These are phyloP conservation scores for Apodemia mormo DNA, from an alignment of 2,888 invertebrate genomes.

Conservation along the genomic window DNA sequence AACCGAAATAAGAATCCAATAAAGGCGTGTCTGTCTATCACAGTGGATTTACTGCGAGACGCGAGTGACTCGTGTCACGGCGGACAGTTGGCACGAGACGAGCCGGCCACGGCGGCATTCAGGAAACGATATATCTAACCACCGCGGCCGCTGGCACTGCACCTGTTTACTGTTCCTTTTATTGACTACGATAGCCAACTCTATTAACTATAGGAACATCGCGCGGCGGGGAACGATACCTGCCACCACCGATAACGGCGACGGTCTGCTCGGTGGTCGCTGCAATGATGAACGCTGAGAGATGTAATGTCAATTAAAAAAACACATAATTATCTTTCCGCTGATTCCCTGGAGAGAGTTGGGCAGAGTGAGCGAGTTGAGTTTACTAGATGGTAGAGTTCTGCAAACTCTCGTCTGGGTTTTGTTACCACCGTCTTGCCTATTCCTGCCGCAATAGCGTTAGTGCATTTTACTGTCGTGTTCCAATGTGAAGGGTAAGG, in stretches of 20 bases:
- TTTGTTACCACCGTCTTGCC: too few relatives aligned
- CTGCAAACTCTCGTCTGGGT: too few relatives aligned
- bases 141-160: background rate
- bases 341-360: too few relatives aligned
- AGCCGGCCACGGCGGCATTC: background rate
- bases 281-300: too few relatives aligned
- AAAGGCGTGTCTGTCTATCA: slow-evolving; percentile 18
- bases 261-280: background rate
- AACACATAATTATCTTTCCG: too few relatives aligned
- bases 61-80: slow-evolving; percentile 12
- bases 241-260: background rate
- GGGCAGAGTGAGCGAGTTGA: too few relatives aligned
- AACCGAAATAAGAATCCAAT: slow-evolving; percentile 18
- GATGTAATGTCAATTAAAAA: too few relatives aligned
- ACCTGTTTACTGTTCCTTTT: background rate
- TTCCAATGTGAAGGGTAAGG: too few relatives aligned
- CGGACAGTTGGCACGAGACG: slow-evolving; percentile 15
- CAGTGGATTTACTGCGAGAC: slow-evolving; percentile 13
- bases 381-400: too few relatives aligned
- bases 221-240: background rate
- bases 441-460: too few relatives aligned
- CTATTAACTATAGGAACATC: background rate
- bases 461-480: too few relatives aligned
- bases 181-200: background rate
- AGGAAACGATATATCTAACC: slow-evolving; percentile 16